Evolutionary conservation across 2,888 invertebrate genomes (phyloP), one percentile per base, ranked within the genome.

Genomic region (Palloptera scutellata): DNA sequence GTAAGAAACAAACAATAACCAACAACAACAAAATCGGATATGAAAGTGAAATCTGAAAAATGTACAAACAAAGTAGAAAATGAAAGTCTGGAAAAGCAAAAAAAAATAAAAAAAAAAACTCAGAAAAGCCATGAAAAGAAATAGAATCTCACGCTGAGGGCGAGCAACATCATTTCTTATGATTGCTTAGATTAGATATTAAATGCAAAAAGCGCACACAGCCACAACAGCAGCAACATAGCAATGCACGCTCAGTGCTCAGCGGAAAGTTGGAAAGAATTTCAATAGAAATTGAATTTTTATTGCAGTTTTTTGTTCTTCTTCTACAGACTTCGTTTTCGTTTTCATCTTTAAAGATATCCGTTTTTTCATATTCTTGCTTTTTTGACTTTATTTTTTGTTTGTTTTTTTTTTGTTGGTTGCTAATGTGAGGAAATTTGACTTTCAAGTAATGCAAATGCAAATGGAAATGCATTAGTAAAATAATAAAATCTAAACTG

Each of bases 1-100:
- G 96, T 95, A 86, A 88, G 89, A 30, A 30, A 30, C 30, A 30
- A 30, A 30, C 30, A 30, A 30, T 30, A 30, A 30, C 30, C 30
- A 30, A 30, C 30, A 30, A 30, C 2, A 30, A 4, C 30, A 2
- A 30, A 30, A 30, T 30, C 30, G 30, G 30, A 30, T 30, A 41
- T n/a, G 43, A 10, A 42, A 59, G 41, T n/a, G 59, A 42, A 59
- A 42, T 48, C 13, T 15, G 2, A 48, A 48, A 48, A 43, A 11
- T 12, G 3, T 30, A 30, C 30, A 30, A 30, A 30, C n/a, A n/a
- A n/a, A n/a, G n/a, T n/a, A n/a, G n/a, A n/a, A n/a, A n/a, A n/a
- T n/a, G n/a, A n/a, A n/a, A n/a, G n/a, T n/a, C 45, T 43, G 45
- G 9, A 43, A 30, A 30, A 30, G 6, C 30, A 30, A 30, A 2